Conservation (phyloP, 2,797 vertebrate genomes). For the Cirrhinus mrigala region DNA sequence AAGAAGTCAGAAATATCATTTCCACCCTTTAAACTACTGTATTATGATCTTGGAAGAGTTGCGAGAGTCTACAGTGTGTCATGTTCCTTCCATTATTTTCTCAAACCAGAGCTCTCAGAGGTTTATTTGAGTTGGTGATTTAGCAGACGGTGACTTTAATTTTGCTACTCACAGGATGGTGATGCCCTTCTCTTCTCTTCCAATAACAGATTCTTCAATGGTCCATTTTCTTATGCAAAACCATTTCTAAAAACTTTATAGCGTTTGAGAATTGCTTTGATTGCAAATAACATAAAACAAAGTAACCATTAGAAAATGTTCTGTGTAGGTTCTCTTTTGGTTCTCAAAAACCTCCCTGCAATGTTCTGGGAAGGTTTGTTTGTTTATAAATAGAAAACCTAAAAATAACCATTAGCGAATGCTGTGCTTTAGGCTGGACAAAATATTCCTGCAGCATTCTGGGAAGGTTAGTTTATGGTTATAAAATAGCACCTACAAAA, state of each 20-base stretch:
- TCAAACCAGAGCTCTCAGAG: not conserved
- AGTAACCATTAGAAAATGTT: too few species aligned
- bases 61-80: not conserved
- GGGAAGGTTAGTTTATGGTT: not conserved
- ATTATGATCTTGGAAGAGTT: not conserved
- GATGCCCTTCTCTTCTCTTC: not conserved
- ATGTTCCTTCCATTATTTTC: not conserved
- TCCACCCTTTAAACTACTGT: not conserved
- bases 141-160: not conserved
- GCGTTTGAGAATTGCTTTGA: not conserved
- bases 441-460: not conserved
- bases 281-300: too few species aligned
- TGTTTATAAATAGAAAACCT: too few species aligned
- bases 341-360: too few species aligned
- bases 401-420: too few species aligned
- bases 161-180: not conserved
- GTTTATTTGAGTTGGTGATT: not conserved
- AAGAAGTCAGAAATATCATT: not conserved
- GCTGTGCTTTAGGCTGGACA: too few species aligned
- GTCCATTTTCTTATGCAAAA: not conserved
- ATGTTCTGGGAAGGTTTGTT: too few species aligned
- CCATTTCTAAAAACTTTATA: not conserved
- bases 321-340: too few species aligned
- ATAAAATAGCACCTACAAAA: not conserved
- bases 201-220: not conserved